These are phyloP conservation scores for Leucophora obtusa DNA, from an alignment of 2,888 invertebrate genomes.

Conservation along the genomic window DNA sequence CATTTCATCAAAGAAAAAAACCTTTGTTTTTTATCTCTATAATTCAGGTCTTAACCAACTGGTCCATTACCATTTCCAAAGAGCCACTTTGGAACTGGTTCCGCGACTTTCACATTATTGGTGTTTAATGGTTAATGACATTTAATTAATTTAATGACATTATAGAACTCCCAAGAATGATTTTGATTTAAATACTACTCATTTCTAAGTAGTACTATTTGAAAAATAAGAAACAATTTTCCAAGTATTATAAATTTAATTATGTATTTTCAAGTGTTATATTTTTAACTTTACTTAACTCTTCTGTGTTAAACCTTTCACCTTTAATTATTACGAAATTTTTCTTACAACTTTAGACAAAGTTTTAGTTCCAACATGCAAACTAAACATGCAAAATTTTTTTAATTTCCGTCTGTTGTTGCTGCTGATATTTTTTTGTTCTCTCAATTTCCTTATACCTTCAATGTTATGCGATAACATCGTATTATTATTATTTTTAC, in stretches of 20 bases:
- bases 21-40: too few relatives aligned
- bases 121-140: too few relatives aligned
- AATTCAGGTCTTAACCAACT: too few relatives aligned
- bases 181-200: too few relatives aligned
- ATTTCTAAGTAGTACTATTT: background rate
- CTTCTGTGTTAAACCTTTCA: slow-evolving; percentile 26
- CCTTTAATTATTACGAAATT: slow-evolving; percentile 29
- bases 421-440: background rate
- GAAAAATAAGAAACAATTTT: background rate
- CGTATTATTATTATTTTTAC: background rate
- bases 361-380: slow-evolving; percentile 28
- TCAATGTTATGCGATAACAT: slow-evolving; percentile 16
- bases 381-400: slow-evolving; percentile 42
- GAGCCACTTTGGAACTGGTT: too few relatives aligned
- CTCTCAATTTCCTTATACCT: slow-evolving; percentile 22
- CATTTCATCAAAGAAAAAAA: too few relatives aligned
- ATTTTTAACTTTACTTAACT: background rate
- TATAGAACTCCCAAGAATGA: too few relatives aligned
- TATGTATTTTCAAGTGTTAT: background rate
- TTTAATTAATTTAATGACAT: too few relatives aligned
- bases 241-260: background rate
- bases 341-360: background rate
- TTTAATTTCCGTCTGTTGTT: slow-evolving; percentile 10
- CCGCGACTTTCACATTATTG: too few relatives aligned
- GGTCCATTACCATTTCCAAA: too few relatives aligned